Conservation (phyloP, 1,140 invertebrate species). For the Frieseomelitta varia region DNA sequence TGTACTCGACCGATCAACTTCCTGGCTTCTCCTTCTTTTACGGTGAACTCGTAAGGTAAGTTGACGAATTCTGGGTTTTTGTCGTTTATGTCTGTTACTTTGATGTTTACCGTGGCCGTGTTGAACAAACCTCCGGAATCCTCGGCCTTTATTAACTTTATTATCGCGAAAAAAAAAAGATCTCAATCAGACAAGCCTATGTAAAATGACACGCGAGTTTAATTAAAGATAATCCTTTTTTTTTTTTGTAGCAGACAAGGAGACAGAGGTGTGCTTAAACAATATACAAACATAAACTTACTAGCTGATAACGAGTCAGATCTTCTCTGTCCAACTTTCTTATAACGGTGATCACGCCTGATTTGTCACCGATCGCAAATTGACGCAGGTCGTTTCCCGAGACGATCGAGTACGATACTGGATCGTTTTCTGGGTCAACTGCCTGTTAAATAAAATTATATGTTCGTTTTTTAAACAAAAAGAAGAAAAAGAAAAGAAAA, state of each 20-base stretch:
- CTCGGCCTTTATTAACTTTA: slow-evolving; percentile 89
- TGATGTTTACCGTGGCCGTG: slow-evolving; percentile 92
- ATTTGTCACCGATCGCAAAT: slow-evolving; percentile 91
- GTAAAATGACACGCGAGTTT: not conserved
- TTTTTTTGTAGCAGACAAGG: not conserved
- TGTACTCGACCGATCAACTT: slow-evolving; percentile 90
- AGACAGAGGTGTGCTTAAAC: slow-evolving; percentile 30
- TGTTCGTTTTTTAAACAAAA: no score
- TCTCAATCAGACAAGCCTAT: not conserved
- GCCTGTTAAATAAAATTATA: slow-evolving; percentile 83
- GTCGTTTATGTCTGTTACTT: slow-evolving; percentile 95
- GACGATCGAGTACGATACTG: slow-evolving; percentile 91
- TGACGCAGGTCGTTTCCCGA: slow-evolving; percentile 93
- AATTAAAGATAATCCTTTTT: not conserved
- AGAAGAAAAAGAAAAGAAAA: no score
- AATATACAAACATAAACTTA: slow-evolving; percentile 77
- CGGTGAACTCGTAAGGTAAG: slow-evolving; percentile 89
- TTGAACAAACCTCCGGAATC: slow-evolving; percentile 91
- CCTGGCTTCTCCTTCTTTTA: slow-evolving; percentile 89
- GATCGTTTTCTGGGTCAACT: slow-evolving; percentile 93
- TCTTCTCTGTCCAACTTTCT: slow-evolving; percentile 93
- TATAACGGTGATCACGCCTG: slow-evolving; percentile 91
- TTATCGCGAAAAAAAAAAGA: slow-evolving; percentile 67
- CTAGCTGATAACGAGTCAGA: slow-evolving; percentile 91
- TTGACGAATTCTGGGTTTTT: slow-evolving; percentile 92